Evolutionary conservation across 2,888 invertebrate genomes (phyloP).

Genomic region (Xiphydria camelus): DNA sequence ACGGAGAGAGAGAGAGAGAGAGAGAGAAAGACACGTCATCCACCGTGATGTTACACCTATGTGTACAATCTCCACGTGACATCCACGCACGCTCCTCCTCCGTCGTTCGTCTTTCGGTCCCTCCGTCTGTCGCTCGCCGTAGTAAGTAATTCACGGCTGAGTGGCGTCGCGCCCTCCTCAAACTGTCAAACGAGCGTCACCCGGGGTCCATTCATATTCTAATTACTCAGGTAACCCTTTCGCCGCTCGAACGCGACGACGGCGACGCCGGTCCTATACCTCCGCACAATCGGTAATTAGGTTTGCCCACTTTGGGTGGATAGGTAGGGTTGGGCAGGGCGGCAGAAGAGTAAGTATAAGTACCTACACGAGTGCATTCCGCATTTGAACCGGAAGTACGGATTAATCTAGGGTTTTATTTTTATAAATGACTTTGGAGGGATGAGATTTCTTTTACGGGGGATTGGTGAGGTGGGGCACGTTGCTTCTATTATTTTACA

Average conservation of each 20-base stretch:
- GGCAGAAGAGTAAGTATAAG: too few relatives aligned
- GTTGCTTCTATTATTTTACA: too few relatives aligned
- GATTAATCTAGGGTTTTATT: too few relatives aligned
- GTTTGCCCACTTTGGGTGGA: neutral
- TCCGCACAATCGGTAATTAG: neutral
- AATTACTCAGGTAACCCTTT: slow-evolving; percentile 14
- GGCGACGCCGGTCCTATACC: neutral
- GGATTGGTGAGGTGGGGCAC: too few relatives aligned
- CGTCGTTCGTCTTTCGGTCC: neutral
- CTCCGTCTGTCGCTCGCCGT: slow-evolving; percentile 6
- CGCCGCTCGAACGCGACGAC: neutral
- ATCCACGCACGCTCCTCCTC: neutral
- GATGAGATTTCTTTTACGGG: too few relatives aligned
- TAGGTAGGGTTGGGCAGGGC: too few relatives aligned
- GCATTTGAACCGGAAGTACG: too few relatives aligned
- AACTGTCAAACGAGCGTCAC: slow-evolving; percentile 11
- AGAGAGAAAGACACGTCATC: slow-evolving; percentile 2
- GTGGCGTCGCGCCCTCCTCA: slow-evolving; percentile 10
- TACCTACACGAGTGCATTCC: too few relatives aligned
- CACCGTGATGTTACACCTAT: too few relatives aligned
- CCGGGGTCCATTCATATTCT: slow-evolving; percentile 8
- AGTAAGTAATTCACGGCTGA: slow-evolving; percentile 4
- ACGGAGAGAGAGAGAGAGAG: slow-evolving; percentile 4
- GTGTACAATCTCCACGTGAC: neutral
- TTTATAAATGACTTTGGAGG: too few relatives aligned